Evolutionary conservation across 2,797 vertebrate species (phyloP).

Genomic region (Aselliscus stoliczkanus): DNA sequence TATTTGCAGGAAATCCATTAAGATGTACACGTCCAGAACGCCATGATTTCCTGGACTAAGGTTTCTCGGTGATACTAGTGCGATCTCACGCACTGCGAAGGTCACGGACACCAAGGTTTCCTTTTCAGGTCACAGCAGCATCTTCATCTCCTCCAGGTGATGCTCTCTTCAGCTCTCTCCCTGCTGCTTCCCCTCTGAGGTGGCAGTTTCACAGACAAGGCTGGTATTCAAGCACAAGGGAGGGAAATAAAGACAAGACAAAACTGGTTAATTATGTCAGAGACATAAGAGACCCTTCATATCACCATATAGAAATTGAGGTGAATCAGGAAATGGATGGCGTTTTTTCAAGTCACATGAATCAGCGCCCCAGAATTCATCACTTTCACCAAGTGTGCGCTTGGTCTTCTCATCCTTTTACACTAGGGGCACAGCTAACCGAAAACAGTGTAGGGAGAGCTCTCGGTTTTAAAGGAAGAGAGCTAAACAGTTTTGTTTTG

Average conservation of each 20-base stretch:
- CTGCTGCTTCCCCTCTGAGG: constrained; percentile 38
- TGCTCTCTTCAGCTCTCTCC: background rate
- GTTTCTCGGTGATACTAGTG: constrained; percentile 19
- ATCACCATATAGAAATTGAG: constrained; percentile 37
- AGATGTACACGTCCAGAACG: background rate
- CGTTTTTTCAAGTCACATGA: constrained; percentile 82
- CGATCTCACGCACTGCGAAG: background rate
- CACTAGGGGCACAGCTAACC: background rate
- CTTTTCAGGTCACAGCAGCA: background rate
- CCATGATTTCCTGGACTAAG: background rate
- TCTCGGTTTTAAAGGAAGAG: background rate
- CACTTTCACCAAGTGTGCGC: constrained; percentile 79
- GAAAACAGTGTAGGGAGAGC: background rate
- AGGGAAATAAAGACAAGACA: constrained; percentile 53
- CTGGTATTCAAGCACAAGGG: constrained; percentile 63
- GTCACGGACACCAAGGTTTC: background rate
- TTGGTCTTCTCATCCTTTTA: background rate
- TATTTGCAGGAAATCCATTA: background rate
- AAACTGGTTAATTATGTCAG: constrained; percentile 36
- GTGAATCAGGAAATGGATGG: constrained; percentile 89
- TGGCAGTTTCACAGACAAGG: background rate
- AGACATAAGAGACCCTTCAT: background rate
- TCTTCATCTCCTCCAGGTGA: constrained; percentile 8
- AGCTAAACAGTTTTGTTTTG: background rate
- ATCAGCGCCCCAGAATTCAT: constrained; percentile 83